phyloP scores from a whole-genome alignment of 2,113 vertebrate species.

The Etheostoma spectabile region DNA sequence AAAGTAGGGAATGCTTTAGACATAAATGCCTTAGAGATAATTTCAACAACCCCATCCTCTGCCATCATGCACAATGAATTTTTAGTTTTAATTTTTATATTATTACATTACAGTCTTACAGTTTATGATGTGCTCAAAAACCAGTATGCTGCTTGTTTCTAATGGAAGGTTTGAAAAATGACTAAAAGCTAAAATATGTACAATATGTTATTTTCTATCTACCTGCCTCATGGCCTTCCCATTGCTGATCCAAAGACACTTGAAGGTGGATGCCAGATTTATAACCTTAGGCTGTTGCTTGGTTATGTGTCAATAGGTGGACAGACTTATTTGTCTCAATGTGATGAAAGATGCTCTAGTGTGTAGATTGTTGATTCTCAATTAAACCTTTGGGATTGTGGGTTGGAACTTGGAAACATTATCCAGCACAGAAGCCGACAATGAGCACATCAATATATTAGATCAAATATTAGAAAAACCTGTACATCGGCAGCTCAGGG shows the following conservation, averaged over 20 bases:
- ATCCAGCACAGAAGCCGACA: constrained; percentile 22
- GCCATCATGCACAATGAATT: constrained; percentile 20
- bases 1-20: constrained; percentile 49
- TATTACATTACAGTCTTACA: constrained; percentile 9
- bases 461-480: neutral
- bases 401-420: constrained; percentile 42
- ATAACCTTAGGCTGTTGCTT: neutral
- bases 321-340: neutral
- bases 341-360: constrained; percentile 26
- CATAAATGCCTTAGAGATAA: constrained; percentile 44
- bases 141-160: neutral
- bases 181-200: neutral
- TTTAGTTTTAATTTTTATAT: constrained; percentile 14
- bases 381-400: constrained; percentile 40
- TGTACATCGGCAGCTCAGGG: neutral
- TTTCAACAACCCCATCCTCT: constrained; percentile 28
- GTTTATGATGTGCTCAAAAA: neutral
- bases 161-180: neutral
- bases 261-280: constrained; percentile 1
- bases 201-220: neutral
- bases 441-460: constrained; percentile 25
- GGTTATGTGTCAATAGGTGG: neutral
- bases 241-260: neutral
- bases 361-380: constrained; percentile 46
- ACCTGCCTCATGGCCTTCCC: neutral